Evolutionary conservation across 2,888 invertebrate genomes (phyloP), one percentile per base, ranked within the genome.

Genomic region (Tinea trinotella): DNA sequence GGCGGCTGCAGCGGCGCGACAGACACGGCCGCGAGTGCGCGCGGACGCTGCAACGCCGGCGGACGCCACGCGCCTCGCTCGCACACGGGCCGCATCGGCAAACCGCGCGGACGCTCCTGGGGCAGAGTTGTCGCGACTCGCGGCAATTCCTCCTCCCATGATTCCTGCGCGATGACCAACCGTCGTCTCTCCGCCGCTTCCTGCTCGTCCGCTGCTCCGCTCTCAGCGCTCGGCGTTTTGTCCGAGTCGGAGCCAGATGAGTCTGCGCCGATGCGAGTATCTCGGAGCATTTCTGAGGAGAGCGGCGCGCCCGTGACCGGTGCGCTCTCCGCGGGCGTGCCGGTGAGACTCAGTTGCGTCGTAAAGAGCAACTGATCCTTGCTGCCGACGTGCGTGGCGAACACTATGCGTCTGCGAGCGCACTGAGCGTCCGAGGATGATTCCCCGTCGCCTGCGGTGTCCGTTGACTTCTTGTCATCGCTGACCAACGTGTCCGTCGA

Each of bases 91-190:
- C 95, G 89, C 65, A 96, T 91, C 13, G 94, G 92, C 60, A 95
- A 82, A 19, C 92, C 94, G 58, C 92, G 89, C 12, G 95, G 92
- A 59, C 95, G 90, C 79, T 96, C 96, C 70, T 91, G 88, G 15
- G 96, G 96, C 67, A 96, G 80, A 54, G 95, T 96, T n/a, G 96
- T 95, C 55, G 96, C 95, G 66, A 96, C 90, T 71, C 94, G 95
- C 1, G 96, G 96, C 66, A 96, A 84, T 76, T 94, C 94, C 64
- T 93, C 93, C 65, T 95, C 95, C 67, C 94, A 93, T 35, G 95
- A 95, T 68, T 95, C 94, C 69, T 94, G 91, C 62, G 90, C 91
- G 56, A 91, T 87, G 48, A 95, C 94, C 44, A 96, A 86, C 1
- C 91, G 90, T 59, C 92, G 91, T 59, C 92, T 88, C 72, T 95